phyloP scores from a whole-genome alignment of 2,888 invertebrate genomes.

The Pterostichus madidus region DNA sequence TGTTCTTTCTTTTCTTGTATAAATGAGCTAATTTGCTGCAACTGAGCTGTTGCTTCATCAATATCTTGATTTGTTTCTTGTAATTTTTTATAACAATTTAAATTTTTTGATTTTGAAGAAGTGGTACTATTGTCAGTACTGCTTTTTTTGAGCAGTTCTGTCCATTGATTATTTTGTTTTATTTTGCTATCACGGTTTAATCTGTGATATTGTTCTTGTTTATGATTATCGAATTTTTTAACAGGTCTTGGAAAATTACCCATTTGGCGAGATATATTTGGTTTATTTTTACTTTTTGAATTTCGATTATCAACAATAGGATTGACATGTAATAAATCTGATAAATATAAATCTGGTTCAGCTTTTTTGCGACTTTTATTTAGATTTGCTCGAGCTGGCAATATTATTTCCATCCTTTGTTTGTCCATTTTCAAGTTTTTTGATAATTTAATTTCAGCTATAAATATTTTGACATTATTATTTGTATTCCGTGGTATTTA shows the following conservation, averaged over 20 bases:
- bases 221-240: slow-evolving; percentile 46
- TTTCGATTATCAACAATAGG: slow-evolving; percentile 50
- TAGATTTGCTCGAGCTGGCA: slow-evolving; percentile 22
- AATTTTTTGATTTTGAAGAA: slow-evolving; percentile 13
- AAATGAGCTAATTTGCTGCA: slow-evolving; percentile 48
- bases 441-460: slow-evolving; percentile 11
- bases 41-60: slow-evolving; percentile 1
- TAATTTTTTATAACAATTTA: slow-evolving; percentile 21
- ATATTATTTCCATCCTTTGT: slow-evolving; percentile 47
- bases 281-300: slow-evolving; percentile 26
- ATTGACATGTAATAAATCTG: slow-evolving; percentile 57
- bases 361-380: neutral
- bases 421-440: slow-evolving; percentile 50
- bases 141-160: slow-evolving; percentile 1
- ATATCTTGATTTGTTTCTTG: slow-evolving; percentile 12
- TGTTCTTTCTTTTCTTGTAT: slow-evolving; percentile 33
- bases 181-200: slow-evolving; percentile 60
- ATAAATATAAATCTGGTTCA: slow-evolving; percentile 47
- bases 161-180: slow-evolving; percentile 44
- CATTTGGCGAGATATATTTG: slow-evolving; percentile 2
- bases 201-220: slow-evolving; percentile 59
- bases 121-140: slow-evolving; percentile 1
- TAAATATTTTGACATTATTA: slow-evolving; percentile 8
- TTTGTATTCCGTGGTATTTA: slow-evolving; percentile 13
- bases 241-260: neutral